Evolutionary conservation across 2,113 vertebrate species (phyloP).

Genomic region (Anseranas semipalmata): DNA sequence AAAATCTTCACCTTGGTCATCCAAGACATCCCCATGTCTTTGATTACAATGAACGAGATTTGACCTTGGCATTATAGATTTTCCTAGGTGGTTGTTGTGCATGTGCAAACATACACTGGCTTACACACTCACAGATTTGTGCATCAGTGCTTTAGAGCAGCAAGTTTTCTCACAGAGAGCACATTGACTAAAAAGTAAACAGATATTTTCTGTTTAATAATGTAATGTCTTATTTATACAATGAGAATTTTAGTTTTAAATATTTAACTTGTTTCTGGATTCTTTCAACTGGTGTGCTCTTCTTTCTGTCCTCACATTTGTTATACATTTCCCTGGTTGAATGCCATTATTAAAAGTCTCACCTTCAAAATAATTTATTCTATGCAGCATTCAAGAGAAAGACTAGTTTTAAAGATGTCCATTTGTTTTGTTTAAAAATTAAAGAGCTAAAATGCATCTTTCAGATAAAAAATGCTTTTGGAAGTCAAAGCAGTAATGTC

Average conservation of each 20-base stretch:
- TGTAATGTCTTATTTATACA: constrained; percentile 38
- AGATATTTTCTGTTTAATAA: constrained; percentile 40
- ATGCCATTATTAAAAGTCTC: neutral
- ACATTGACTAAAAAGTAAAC: constrained; percentile 2
- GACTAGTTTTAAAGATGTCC: neutral
- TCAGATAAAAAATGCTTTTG: neutral
- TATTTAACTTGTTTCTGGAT: constrained; percentile 58
- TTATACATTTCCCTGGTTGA: constrained; percentile 1
- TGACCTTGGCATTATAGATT: neutral
- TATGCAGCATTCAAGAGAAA: neutral
- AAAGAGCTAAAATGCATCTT: neutral
- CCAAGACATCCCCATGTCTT: neutral
- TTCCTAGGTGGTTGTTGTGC: neutral
- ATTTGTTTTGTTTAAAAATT: neutral
- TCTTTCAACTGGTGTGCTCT: neutral
- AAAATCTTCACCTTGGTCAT: neutral
- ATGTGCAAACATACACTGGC: neutral
- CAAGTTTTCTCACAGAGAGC: neutral
- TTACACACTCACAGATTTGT: neutral
- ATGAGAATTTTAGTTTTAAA: constrained; percentile 53
- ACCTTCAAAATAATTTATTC: constrained; percentile 33
- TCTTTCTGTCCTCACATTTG: neutral
- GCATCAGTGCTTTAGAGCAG: neutral
- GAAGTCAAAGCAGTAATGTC: neutral
- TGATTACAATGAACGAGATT: neutral